A percentile compares a stretch with the other conserved stretches of the same genome.
Evolutionary conservation across 2,113 vertebrate genomes (phyloP).

Genomic region (Mungos mungo): DNA sequence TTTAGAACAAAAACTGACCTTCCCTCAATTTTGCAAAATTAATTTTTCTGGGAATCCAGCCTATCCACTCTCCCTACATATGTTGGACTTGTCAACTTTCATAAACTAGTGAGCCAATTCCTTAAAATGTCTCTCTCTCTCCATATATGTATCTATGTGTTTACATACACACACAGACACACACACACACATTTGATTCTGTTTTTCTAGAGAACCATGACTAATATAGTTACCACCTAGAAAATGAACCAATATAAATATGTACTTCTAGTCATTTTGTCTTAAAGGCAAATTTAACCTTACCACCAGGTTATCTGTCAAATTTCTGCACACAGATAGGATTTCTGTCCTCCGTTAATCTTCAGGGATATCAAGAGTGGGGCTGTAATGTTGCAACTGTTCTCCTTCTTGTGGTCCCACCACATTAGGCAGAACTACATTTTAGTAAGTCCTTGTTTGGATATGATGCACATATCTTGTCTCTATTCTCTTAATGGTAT

Average conservation of each 20-base stretch:
- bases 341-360: neutral
- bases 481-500: neutral
- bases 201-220: neutral
- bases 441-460: neutral
- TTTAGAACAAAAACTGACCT: neutral
- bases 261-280: neutral
- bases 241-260: neutral
- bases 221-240: neutral
- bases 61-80: too few species aligned
- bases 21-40: neutral
- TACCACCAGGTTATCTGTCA: neutral
- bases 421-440: neutral
- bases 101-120: neutral
- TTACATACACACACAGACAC: neutral
- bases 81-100: neutral
- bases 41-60: neutral
- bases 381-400: fast-evolving
- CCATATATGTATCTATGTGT: neutral
- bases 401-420: neutral
- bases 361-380: neutral
- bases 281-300: neutral
- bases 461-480: neutral
- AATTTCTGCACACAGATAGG: neutral
- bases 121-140: neutral
- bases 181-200: neutral